Evolutionary conservation across 2,797 vertebrate genomes (phyloP), one percentile per base, ranked within the genome.

Genomic region (Lerista edwardsae): DNA sequence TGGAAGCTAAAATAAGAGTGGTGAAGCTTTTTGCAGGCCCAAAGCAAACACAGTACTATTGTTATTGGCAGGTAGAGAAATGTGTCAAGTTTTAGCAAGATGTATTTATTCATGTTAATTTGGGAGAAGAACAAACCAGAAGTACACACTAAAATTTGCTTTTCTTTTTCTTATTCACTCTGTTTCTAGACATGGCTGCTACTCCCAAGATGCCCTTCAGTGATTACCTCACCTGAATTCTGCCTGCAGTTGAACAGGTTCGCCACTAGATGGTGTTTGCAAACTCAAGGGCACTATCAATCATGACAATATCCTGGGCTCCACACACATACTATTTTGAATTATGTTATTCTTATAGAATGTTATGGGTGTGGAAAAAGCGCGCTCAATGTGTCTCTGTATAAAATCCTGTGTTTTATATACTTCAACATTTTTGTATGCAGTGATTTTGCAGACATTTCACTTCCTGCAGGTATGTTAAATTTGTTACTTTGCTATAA

Each of bases 191-290:
- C 91, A 94, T 90, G 91, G 88, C 91, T 25, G 88, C 88, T 65
- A 79, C 85, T 92, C 92, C 92, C 92, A 89, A 88, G 87, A 92
- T 84, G 83, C 90, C 67, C 14, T 72, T 87, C 80, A 84, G 29
- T 83, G 7, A 31, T 41, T 5, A 11, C 59, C 72, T 41, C 68
- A 64, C 47, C 59, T 67, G 75, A 83, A 84, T 75, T 25, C 79
- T 27, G 64, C 57, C 44, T 64, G 44, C 75, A 68, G 3, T 7
- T 73, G 7, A 59, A 64, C 12, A 72, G 25, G 12, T 59, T 47
- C 51, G 86, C 91, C 92, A 84, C 91, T n/a, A 88, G 92, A 82
- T 85, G 92, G 92, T 87, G 85, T 82, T 44, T 80, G 75, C 47
- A 0, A 84, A 83, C 59, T 36, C n/a, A 84, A 1, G n/a, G 29